Evolutionary conservation across 2,888 invertebrate species (phyloP), one percentile per base, ranked within the genome.

Genomic region (Galeruca laticollis): DNA sequence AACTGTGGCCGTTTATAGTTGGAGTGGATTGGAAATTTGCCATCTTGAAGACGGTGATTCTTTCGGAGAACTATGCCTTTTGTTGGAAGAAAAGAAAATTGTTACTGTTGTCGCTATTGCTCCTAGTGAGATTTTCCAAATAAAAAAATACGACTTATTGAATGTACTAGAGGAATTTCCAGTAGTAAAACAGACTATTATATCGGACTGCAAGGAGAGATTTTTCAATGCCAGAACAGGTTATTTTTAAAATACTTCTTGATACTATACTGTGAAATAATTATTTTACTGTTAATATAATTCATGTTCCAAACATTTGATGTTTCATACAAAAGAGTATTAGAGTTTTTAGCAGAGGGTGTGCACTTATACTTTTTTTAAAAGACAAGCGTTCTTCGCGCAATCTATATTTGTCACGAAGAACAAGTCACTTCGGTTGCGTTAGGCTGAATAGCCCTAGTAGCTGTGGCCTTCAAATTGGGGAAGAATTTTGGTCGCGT

Each of bases 11-110:
- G 81, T 87, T 31, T 86, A 85, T 64, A 85, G 85, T 4, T 75
- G 75, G 9, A 71, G 70, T 2, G 86, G 85, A 47, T 85, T 82
- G 79, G 87, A 87, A 61, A 78, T 87, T 2, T 86, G 86, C 65
- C 87, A 87, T 75, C 79, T 88, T 70, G 82, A 86, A 52, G 86
- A 87, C 70, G 87, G 86, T 9, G 81, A 83, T 2, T 82, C 86
- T 74, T 88, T 88, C 73, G 88, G 87, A 0, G 87, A 88, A 75
- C 80, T 87, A 49, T 82, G 86, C 0, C 71, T 87, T 51, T 78
- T 88, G 8, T 83, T 86, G 77, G 84, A 84, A 52, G 85, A 86
- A 70, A 80, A 80, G 10, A 79, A 85, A 15, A 79, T 83, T 1
- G 86, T 85, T 0, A 86, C 78, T 9, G 83, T 87, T 2, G 73